Base-by-base conservation (phyloP, 2,113 vertebrate genomes). In the Macaca fascicularis region DNA sequence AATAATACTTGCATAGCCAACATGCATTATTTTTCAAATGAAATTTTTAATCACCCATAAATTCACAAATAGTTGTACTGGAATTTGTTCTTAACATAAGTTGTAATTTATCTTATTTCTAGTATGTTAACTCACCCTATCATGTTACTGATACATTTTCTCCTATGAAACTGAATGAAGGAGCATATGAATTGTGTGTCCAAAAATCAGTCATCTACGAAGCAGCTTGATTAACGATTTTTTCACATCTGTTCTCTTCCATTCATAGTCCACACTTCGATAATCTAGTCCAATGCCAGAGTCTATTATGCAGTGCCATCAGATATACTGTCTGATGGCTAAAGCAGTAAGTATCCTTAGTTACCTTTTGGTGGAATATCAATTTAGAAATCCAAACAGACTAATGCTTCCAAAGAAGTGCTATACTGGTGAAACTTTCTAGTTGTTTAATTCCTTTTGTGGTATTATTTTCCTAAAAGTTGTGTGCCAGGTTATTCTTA, bases 181-280 rank as follows among this genome's bases (percentile, higher is more conserved):
- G 19, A 82, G 64, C 43, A 90, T 82, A 90, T 74, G 94, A 92
- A 96, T 74, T 69, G 64, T 85, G 83, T 85, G 84, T 70, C 72
- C 81, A 90, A 70, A 48, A 94, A 57, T 38, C 76, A 96, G 72
- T 82, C 84, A 74, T 74, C 87, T 90, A 90, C 1, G 22, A 61
- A 90, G 76, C 52, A 80, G 32, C 43, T 90, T 97, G 97, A 98
- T 96, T 93, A 95, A 97, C 0, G 59, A 96, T 25, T n/a, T 35
- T 82, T 81, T 89, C 97, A 89, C 84, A 88, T 88, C 83, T 96
- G 82, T 76, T 61, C 90, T 90, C 50, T 79, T 90, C 80, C 67
- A 96, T 94, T 97, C 76, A 40, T 30, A 89, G 84, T 64, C 64
- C 45, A 89, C 27, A 82, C 70, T 90, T 94, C 4, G 0, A 84